Percentiles rank a stretch among this genome's conserved stretches.
phyloP scores from a whole-genome alignment of 1,140 invertebrate genomes.

The Drosophila cardini region DNA sequence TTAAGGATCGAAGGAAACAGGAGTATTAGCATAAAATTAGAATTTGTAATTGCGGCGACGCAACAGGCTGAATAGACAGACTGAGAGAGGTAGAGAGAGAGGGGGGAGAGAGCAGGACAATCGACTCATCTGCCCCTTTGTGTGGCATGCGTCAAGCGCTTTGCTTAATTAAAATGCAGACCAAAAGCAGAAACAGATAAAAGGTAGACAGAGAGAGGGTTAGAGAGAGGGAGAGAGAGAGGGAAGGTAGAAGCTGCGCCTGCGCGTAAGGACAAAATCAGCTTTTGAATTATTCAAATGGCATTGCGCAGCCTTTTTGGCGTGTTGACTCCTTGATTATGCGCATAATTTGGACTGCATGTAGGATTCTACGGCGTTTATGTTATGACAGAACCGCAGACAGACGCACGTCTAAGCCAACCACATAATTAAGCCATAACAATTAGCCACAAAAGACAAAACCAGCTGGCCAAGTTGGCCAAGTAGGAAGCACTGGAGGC shows the following conservation, averaged over 20 bases:
- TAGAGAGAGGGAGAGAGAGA: slow-evolving; percentile 43
- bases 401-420: slow-evolving; percentile 27
- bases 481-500: neutral
- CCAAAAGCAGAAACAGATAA: slow-evolving; percentile 41
- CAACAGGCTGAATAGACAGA: slow-evolving; percentile 58
- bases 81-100: no score
- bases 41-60: slow-evolving; percentile 83
- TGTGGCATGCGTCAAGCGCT: slow-evolving; percentile 70
- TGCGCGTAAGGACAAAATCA: slow-evolving; percentile 75
- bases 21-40: slow-evolving; percentile 83
- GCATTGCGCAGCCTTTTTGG: slow-evolving; percentile 69
- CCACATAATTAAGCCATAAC: slow-evolving; percentile 78
- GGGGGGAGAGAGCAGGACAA: slow-evolving; percentile 23
- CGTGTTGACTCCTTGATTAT: slow-evolving; percentile 80
- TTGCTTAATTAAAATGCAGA: slow-evolving; percentile 79
- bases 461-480: neutral
- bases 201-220: slow-evolving; percentile 32
- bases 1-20: slow-evolving; percentile 57
- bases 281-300: slow-evolving; percentile 83
- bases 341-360: slow-evolving; percentile 72
- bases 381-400: slow-evolving; percentile 57
- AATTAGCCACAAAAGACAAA: slow-evolving; percentile 54
- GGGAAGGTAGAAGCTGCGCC: slow-evolving; percentile 39
- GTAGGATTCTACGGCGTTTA: slow-evolving; percentile 17
- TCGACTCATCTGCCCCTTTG: slow-evolving; percentile 29